Conservation (phyloP, 2,888 invertebrate species). For the Vesta saturnalis region DNA sequence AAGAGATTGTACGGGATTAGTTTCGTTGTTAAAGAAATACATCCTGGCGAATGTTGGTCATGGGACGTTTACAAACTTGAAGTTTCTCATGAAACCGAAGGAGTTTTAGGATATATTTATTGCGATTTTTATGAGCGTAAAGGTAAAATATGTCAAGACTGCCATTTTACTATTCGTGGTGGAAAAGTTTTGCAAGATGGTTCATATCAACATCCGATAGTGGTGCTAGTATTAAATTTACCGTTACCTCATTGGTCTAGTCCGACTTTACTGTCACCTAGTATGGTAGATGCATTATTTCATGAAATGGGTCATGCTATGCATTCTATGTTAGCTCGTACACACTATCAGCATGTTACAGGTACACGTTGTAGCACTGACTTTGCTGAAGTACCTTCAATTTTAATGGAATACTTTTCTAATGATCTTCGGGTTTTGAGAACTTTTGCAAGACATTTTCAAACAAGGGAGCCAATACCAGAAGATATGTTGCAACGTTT, state of each 20-base stretch:
- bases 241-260: conserved; percentile 78
- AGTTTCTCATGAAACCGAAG: conserved; percentile 85
- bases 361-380: conserved; percentile 95
- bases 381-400: conserved; percentile 99
- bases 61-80: conserved; percentile 91
- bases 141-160: conserved; percentile 97
- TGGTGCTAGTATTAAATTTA: conserved; percentile 92
- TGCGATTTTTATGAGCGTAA: conserved; percentile 94
- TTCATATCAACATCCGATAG: conserved; percentile 89
- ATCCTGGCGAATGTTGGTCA: conserved; percentile 75
- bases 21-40: conserved; percentile 76
- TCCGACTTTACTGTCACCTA: conserved; percentile 83
- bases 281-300: conserved; percentile 94
- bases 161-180: conserved; percentile 98
- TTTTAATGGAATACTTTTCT: conserved; percentile 98
- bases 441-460: conserved; percentile 90
- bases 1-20: conserved; percentile 84
- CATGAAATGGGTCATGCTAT: conserved; percentile 99
- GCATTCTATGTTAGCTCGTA: conserved; percentile 97
- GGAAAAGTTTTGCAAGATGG: conserved; percentile 83
- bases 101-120: conserved; percentile 88
- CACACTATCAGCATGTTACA: conserved; percentile 69
- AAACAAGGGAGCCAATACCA: conserved; percentile 86
- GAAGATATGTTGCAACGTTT: conserved; percentile 81
- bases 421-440: conserved; percentile 85